Conservation (phyloP, 2,797 vertebrate genomes). For the Cygnus olor region DNA sequence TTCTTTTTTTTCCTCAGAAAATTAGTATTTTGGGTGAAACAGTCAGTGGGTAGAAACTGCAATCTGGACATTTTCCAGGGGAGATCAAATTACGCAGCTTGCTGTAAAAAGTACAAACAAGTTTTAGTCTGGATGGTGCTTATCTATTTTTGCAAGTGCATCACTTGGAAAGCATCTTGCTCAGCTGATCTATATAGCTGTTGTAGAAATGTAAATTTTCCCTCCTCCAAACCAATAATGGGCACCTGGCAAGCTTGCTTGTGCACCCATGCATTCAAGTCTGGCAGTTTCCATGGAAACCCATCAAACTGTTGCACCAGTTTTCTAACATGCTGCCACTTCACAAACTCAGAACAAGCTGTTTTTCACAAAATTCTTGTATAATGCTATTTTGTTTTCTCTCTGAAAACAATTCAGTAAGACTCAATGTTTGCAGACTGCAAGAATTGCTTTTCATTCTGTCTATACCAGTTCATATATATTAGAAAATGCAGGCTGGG, state of each 20-base stretch:
- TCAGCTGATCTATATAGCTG: constrained; percentile 80
- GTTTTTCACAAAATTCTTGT: constrained; percentile 33
- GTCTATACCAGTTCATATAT: neutral
- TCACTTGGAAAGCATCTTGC: constrained; percentile 71
- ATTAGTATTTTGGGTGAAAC: constrained; percentile 51
- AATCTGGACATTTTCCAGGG: constrained; percentile 52
- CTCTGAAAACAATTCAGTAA: constrained; percentile 35
- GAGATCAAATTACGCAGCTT: constrained; percentile 55
- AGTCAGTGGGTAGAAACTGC: constrained; percentile 51
- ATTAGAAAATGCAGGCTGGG: neutral
- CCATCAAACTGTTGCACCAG: constrained; percentile 54
- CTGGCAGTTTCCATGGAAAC: constrained; percentile 79
- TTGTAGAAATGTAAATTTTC: constrained; percentile 76
- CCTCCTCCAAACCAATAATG: constrained; percentile 61
- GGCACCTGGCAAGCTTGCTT: constrained; percentile 73
- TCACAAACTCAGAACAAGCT: constrained; percentile 41
- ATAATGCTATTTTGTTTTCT: neutral
- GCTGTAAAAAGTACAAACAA: constrained; percentile 59
- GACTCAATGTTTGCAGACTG: neutral
- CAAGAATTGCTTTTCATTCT: neutral
- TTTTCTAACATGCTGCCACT: constrained; percentile 59
- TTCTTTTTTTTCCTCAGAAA: neutral
- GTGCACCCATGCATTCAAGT: constrained; percentile 73
- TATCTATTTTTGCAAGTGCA: constrained; percentile 74
- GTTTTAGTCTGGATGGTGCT: constrained; percentile 59